Conservation (phyloP, 2,888 invertebrate species). For the Acrobasis repandana region DNA sequence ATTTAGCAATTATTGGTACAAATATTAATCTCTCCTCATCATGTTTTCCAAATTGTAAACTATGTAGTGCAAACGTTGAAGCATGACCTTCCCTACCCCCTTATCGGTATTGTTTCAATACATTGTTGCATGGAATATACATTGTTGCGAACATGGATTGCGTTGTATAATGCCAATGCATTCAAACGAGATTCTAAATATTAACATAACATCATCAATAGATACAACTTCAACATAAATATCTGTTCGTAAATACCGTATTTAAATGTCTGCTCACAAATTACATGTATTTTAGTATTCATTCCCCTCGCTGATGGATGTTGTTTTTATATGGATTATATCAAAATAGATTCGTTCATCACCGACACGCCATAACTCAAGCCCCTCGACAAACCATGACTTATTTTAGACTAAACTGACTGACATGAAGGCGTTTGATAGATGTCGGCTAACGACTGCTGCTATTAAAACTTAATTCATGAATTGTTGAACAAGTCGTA, state of each 20-base stretch:
- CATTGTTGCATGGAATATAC: neutral
- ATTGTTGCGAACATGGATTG: neutral
- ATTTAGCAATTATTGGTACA: neutral
- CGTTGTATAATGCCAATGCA: neutral
- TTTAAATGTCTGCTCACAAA: slow-evolving; percentile 10
- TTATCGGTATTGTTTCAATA: neutral
- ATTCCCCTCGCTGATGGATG: slow-evolving; percentile 12
- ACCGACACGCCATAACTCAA: slow-evolving; percentile 14
- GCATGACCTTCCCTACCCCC: neutral
- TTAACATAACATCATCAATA: too few relatives aligned
- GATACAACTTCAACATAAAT: too few relatives aligned
- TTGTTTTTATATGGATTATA: slow-evolving; percentile 20
- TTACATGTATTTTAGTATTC: slow-evolving; percentile 5
- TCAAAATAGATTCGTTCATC: slow-evolving; percentile 22
- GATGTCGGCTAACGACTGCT: slow-evolving; percentile 13
- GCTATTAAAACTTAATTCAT: slow-evolving; percentile 12
- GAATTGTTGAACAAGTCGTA: neutral
- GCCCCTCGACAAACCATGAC: slow-evolving; percentile 20
- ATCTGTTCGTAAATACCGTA: neutral
- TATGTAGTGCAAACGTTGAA: neutral
- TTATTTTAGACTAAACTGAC: slow-evolving; percentile 19
- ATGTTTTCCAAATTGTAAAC: neutral
- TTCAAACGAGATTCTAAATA: neutral
- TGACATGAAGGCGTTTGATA: slow-evolving; percentile 19
- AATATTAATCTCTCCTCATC: neutral